Percentiles rank a stretch among this genome's conserved stretches.
phyloP scores from a whole-genome alignment of 2,888 invertebrate genomes.

The Zelleria hepariella region DNA sequence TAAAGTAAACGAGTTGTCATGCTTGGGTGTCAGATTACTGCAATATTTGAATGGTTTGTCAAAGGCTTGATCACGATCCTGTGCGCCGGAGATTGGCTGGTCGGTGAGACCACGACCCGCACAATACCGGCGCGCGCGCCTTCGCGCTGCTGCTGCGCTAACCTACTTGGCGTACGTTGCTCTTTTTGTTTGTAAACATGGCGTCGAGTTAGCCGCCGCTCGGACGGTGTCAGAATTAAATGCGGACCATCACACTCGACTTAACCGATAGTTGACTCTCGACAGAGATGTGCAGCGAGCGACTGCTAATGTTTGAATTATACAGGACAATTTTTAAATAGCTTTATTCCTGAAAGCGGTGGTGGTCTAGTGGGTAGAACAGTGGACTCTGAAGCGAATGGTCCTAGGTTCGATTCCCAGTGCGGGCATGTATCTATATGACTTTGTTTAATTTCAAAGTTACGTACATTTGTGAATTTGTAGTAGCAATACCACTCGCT shows the following conservation, averaged over 20 bases:
- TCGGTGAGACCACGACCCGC: conserved; percentile 58
- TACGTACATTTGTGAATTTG: too few relatives aligned
- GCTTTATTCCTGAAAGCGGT: too few relatives aligned
- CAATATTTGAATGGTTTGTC: neutral
- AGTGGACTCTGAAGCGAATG: too few relatives aligned
- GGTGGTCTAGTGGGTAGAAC: too few relatives aligned
- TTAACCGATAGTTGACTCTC: neutral
- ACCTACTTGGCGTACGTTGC: conserved; percentile 70
- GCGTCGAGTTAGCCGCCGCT: conserved; percentile 20
- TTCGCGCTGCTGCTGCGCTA: conserved; percentile 40
- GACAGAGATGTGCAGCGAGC: neutral
- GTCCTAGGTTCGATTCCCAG: too few relatives aligned
- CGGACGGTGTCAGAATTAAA: neutral
- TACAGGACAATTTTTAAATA: too few relatives aligned
- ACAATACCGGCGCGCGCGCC: conserved; percentile 35
- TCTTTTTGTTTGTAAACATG: conserved; percentile 73
- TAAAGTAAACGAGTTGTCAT: neutral
- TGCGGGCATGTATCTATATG: too few relatives aligned
- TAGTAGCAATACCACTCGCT: too few relatives aligned
- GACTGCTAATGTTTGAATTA: neutral
- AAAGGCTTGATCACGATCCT: neutral
- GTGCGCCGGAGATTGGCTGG: neutral
- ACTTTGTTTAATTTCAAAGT: too few relatives aligned
- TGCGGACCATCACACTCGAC: neutral
- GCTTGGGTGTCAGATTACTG: neutral